Percentiles rank a stretch among this genome's conserved stretches.
Conservation (phyloP, 2,888 invertebrate genomes). For the Tipula lateralis region DNA sequence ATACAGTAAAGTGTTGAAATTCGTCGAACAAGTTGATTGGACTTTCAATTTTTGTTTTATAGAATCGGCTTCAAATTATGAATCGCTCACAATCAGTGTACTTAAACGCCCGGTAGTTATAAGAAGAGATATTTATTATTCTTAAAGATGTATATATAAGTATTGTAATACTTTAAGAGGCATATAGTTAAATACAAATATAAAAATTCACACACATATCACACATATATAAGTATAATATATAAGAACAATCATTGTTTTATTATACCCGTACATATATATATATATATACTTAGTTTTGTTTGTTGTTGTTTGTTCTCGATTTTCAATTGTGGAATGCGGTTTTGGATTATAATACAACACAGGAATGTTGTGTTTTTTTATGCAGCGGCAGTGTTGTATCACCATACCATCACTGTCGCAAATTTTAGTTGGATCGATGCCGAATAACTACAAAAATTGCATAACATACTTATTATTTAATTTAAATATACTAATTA, state of each 20-base stretch:
- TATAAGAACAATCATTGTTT: conserved; percentile 14
- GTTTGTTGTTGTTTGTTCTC: conserved; percentile 5
- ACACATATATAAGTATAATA: background rate
- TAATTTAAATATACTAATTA: background rate
- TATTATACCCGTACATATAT: no score
- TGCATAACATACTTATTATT: background rate
- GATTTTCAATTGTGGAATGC: conserved; percentile 1
- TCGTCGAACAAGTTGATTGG: background rate
- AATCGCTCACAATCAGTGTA: background rate
- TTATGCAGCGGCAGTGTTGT: conserved; percentile 8
- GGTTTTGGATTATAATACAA: conserved; percentile 5
- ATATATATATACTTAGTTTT: background rate
- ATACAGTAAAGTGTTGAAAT: background rate
- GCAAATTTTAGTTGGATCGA: background rate
- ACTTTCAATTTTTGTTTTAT: conserved; percentile 3
- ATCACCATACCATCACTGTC: background rate
- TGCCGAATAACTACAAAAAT: background rate
- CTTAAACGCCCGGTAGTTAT: background rate
- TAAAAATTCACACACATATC: background rate
- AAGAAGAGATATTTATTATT: background rate
- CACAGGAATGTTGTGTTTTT: background rate
- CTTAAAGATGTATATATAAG: background rate
- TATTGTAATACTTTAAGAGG: background rate
- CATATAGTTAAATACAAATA: background rate
- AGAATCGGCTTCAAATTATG: background rate